These are phyloP conservation scores for Petrocephalus sullivani DNA, from an alignment of 2,797 vertebrate genomes.

Conservation along the genomic window DNA sequence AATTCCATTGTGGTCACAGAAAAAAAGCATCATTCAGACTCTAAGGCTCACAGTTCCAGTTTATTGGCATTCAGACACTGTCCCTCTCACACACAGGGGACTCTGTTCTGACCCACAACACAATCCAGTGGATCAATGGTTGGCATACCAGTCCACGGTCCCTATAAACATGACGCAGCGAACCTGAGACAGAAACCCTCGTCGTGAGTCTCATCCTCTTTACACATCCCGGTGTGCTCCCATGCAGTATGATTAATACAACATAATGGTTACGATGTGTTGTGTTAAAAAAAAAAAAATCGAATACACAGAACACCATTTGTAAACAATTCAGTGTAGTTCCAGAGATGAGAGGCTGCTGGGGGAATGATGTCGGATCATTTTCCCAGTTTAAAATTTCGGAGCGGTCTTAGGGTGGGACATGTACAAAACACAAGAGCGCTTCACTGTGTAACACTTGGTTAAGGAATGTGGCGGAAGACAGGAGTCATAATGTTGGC, in stretches of 20 bases:
- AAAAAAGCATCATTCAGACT: neutral
- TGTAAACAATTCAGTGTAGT: slow-evolving; percentile 14
- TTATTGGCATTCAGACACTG: slow-evolving; percentile 46
- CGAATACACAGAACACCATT: neutral
- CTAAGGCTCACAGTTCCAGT: slow-evolving; percentile 52
- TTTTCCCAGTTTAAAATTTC: neutral
- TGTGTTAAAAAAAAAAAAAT: neutral
- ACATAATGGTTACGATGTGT: neutral
- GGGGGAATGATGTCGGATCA: slow-evolving; percentile 7
- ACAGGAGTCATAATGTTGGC: slow-evolving; percentile 29
- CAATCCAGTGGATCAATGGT: neutral
- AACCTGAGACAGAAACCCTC: slow-evolving; percentile 14
- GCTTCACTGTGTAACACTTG: slow-evolving; percentile 27
- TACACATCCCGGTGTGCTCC: slow-evolving; percentile 11
- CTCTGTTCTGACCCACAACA: neutral
- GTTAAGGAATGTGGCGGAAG: slow-evolving; percentile 32
- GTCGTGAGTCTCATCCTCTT: slow-evolving; percentile 1
- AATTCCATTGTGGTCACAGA: neutral
- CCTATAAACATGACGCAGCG: neutral
- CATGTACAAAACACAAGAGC: neutral
- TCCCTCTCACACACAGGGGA: neutral
- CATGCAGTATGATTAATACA: neutral
- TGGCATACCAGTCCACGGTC: neutral
- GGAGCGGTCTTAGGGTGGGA: neutral
- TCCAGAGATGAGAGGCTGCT: neutral